Base-by-base conservation (phyloP, 2,888 invertebrate genomes). In the Lasioglossum oenotherae region DNA sequence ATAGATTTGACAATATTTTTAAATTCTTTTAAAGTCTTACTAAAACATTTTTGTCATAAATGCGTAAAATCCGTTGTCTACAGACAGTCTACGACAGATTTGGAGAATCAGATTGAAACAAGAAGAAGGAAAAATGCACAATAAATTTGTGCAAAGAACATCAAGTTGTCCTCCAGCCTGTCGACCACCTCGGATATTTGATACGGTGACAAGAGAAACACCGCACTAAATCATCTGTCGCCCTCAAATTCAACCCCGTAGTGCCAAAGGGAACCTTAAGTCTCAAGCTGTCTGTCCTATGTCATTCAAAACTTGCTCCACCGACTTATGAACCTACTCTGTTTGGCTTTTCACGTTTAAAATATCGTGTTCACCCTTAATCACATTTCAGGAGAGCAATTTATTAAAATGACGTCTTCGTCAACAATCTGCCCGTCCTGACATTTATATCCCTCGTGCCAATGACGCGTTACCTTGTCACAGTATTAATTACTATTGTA, bases 191-290 rank as follows among this genome's bases (percentile, higher is more conserved):
- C 31, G 72, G 88, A 84, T 89, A 81, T 87, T 89, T 87, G 87
- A 88, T 92, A 89, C 91, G 92, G 92, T 93, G 93, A 91, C 93
- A 93, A 89, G 91, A 86, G 90, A 87, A 92, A 91, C 91, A 92
- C 90, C 85, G 89, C 88, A 92, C 91, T 93, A 93, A 93, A 93
- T 93, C 93, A 93, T 93, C 93, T 92, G 92, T 92, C 92, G 90
- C 92, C 92, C 88, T 88, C 82, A 64, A 82, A 89, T 88, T 90
- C 84, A 89, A 27, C 87, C 89, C 83, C 82, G 87, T 87, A 85
- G 84, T 88, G 89, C 89, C 87, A 72, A 75, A 85, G 88, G 79
- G 92, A 86, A 92, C 90, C 90, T 91, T 88, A 91, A 93, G 93
- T 93, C 91, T 89, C 87, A 78, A 83, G 90, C 92, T 92, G 93